Percentiles rank a stretch among this genome's conserved stretches.
Evolutionary conservation across 1,140 invertebrate species (phyloP).

Genomic region (Orius laevigatus): DNA sequence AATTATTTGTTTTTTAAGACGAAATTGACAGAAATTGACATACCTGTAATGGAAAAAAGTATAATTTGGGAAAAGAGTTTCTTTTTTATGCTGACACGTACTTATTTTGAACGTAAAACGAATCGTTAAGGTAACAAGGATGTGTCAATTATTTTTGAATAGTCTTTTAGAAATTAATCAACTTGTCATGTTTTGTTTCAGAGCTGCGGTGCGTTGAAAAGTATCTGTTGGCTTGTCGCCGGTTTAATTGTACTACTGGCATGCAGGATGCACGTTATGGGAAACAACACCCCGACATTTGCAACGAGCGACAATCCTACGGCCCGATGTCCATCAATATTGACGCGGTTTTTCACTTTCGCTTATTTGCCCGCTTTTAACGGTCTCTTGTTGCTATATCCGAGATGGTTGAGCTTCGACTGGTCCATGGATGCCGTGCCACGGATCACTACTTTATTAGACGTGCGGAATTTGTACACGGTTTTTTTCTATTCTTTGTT

Average conservation of each 20-base stretch:
- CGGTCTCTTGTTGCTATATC: slow-evolving; percentile 63
- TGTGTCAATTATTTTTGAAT: too few species aligned
- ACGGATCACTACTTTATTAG: slow-evolving; percentile 50
- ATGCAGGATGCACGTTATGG: slow-evolving; percentile 42
- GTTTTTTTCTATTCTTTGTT: slow-evolving; percentile 41
- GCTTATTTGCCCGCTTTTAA: slow-evolving; percentile 76
- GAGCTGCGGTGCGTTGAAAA: slow-evolving; percentile 40
- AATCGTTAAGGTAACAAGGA: too few species aligned
- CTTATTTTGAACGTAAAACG: too few species aligned
- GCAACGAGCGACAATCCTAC: slow-evolving; percentile 81
- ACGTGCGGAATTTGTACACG: slow-evolving; percentile 56
- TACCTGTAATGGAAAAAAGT: too few species aligned
- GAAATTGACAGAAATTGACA: too few species aligned
- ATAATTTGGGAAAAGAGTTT: too few species aligned
- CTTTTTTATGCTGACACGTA: too few species aligned
- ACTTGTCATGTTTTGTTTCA: slow-evolving; percentile 27
- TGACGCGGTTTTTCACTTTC: slow-evolving; percentile 67
- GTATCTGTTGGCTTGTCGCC: slow-evolving; percentile 39
- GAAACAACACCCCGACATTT: slow-evolving; percentile 53
- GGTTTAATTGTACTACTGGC: slow-evolving; percentile 39
- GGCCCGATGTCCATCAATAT: slow-evolving; percentile 49
- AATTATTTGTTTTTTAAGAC: too few species aligned
- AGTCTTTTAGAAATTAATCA: too few species aligned
- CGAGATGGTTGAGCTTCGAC: slow-evolving; percentile 73
- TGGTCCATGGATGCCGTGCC: slow-evolving; percentile 93